Evolutionary conservation across 1,140 invertebrate species (phyloP).

Genomic region (Arion vulgaris): DNA sequence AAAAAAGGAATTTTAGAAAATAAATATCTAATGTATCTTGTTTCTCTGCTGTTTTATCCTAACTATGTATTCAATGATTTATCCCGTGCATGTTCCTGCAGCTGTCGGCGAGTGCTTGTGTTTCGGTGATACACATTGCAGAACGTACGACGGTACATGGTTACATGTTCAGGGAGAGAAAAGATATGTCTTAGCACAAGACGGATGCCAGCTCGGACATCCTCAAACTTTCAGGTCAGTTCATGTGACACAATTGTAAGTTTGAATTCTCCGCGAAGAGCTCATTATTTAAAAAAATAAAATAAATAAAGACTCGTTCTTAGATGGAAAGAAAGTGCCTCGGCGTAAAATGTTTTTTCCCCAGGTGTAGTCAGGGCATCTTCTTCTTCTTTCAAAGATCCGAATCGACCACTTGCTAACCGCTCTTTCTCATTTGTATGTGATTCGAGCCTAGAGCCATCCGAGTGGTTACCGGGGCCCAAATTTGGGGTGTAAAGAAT

Average conservation of each 20-base stretch:
- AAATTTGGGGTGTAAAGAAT: no score
- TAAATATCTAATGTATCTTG: no score
- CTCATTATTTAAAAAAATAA: neutral
- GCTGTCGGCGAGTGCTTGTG: slow-evolving; percentile 82
- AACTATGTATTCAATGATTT: no score
- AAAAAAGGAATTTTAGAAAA: no score
- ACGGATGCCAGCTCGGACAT: slow-evolving; percentile 46
- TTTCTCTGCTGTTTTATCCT: no score
- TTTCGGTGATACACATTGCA: slow-evolving; percentile 93
- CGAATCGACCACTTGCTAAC: no score
- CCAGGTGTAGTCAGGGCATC: no score
- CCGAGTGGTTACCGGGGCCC: no score
- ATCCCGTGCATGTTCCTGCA: slow-evolving; percentile 24
- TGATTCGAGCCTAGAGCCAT: no score
- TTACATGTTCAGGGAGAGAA: slow-evolving; percentile 84
- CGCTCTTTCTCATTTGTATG: no score
- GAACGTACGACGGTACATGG: slow-evolving; percentile 91
- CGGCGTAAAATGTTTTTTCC: no score
- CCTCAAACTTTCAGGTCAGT: slow-evolving; percentile 42
- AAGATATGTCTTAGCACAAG: slow-evolving; percentile 67
- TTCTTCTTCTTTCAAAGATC: no score
- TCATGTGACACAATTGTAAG: neutral
- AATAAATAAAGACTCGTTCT: neutral
- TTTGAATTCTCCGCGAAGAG: neutral
- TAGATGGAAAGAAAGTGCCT: neutral